Evolutionary conservation across 2,888 invertebrate genomes (phyloP), one percentile per base, ranked within the genome.

Genomic region (Nephrocerus scutellatus): DNA sequence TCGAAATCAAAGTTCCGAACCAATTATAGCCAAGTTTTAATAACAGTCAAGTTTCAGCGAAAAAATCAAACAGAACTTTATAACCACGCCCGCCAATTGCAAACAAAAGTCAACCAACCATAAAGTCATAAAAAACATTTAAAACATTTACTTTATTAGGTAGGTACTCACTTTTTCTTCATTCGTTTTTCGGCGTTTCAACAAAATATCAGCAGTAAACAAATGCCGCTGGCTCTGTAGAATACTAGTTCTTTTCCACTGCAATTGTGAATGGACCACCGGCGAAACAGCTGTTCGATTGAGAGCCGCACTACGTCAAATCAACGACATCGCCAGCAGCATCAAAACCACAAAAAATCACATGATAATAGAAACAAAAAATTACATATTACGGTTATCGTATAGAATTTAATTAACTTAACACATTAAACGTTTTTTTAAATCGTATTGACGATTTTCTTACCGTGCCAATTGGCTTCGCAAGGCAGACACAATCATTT

Each of bases 121-220:
- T n/a, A n/a, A n/a, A 6, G 15, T 14, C 4, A 13, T 26, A 23
- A 5, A 24, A 8, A 3, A 12, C 25, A 12, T 25, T 3, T 14
- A 25, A 6, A 14, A 10, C 12, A 14, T n/a, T n/a, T n/a, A n/a
- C n/a, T n/a, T n/a, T n/a, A n/a, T n/a, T 31, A 9, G 14, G 13
- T 13, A 16, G 31, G 24, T 16, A 42, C 55, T 50, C 61, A 80
- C 81, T 70, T 72, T 74, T 65, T 80, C 78, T 51, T 79, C 80
- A 1, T 68, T 70, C 20, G 75, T 72, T 71, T 74, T 78, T 48
- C 80, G 68, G 51, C 79, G 75, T 56, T 80, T 82, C 24, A 59
- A 71, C 42, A 60, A 62, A 4, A 63, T 44, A 47, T 63, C 49
- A 54, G 49, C 50, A 16, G 54, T 53, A 16, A 51, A 51, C 7